Evolutionary conservation across 2,113 vertebrate species (phyloP), one percentile per base, ranked within the genome.

Genomic region (Lampris megalopsis): DNA sequence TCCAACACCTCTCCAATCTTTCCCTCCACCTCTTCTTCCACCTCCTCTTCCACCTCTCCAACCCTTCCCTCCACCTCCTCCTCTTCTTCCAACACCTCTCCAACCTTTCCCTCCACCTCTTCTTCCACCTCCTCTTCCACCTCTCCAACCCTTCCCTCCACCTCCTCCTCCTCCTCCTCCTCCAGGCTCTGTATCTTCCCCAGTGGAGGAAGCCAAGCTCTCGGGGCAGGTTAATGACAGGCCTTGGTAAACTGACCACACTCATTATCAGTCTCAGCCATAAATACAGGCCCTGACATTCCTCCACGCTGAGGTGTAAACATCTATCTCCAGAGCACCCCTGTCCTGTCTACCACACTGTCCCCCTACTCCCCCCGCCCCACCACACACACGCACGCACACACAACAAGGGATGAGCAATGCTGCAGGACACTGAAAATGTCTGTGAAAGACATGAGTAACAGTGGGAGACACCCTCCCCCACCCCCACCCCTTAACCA

Each of bases 231-330:
- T 88, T 94, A 94, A 94, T 94, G 89, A 94, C 92, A 92, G 90
- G 83, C 84, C 87, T 88, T 69, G 6, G 84, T 73, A 89, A 77
- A 91, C 85, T 91, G 88, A 90, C 91, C 91, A 86, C 85, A 74
- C 82, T 93, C 87, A 92, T 93, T 92, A 92, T 91, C 89, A 92
- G 88, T 69, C 62, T 71, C 68, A 70, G 86, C 68, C 69, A 86
- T 92, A 92, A 94, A 88, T 72, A 93, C 88, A 93, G 92, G 68
- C 77, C 73, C 79, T 79, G 83, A 87, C 91, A 94, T 93, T 92
- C 92, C 88, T 87, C 82, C 40, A 68, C 61, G 9, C 86, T 81
- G 89, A 93, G 91, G 90, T 92, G 91, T 92, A 93, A 92, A 93
- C 91, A 91, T 80, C 68, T 37, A 81, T 84, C 89, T 87, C 84